These are phyloP conservation scores for Sisor rabdophorus DNA, from an alignment of 2,113 vertebrate genomes.

Conservation along the genomic window DNA sequence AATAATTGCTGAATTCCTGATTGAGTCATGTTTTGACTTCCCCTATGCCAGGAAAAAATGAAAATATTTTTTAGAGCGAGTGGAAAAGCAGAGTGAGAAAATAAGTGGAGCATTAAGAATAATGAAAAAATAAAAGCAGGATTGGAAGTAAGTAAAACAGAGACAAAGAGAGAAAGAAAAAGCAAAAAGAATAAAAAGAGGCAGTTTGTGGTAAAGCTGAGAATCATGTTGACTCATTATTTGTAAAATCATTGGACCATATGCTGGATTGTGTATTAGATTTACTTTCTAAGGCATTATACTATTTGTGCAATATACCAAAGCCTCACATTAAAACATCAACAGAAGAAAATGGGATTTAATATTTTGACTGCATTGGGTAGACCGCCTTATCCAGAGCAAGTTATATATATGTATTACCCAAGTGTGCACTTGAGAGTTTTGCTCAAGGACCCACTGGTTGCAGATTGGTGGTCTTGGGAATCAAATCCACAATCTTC, in stretches of 20 bases:
- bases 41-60: conserved; percentile 55
- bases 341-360: too few relatives aligned
- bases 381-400: too few relatives aligned
- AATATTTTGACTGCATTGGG: neutral
- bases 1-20: conserved; percentile 50
- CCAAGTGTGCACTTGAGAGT: too few relatives aligned
- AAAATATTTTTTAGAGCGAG: conserved; percentile 40
- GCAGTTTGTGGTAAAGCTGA: conserved; percentile 35
- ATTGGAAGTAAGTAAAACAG: neutral
- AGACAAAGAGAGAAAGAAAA: neutral
- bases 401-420: too few relatives aligned
- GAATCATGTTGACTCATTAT: conserved; percentile 29
- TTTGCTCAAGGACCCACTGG: too few relatives aligned
- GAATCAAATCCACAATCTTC: too few relatives aligned
- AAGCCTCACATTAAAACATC: neutral
- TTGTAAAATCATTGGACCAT: conserved; percentile 33
- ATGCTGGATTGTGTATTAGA: conserved; percentile 34
- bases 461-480: too few relatives aligned
- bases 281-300: conserved; percentile 25
- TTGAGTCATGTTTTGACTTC: conserved; percentile 53
- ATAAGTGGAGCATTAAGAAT: conserved; percentile 17
- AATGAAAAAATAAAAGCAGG: conserved; percentile 5
- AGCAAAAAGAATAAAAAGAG: conserved; percentile 1
- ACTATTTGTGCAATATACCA: neutral
- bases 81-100: conserved; percentile 17